Percentiles rank a stretch among this genome's conserved stretches.
Conservation (phyloP, 2,797 vertebrate species). For the Aeoliscus strigatus region DNA sequence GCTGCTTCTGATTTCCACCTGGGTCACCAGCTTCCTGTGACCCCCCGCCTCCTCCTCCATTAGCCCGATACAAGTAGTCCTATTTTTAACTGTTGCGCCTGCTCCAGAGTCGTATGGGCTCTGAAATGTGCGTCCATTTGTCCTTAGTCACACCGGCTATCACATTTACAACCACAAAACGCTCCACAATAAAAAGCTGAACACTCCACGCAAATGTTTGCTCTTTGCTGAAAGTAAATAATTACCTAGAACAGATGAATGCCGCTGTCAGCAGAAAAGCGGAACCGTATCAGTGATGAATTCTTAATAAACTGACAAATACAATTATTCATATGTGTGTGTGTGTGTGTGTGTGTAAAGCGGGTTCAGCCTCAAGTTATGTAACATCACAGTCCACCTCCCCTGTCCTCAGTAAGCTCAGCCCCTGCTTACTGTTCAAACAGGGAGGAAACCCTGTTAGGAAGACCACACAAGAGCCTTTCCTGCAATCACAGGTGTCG, state of each 20-base stretch:
- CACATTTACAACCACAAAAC: conserved; percentile 58
- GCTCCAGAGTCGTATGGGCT: conserved; percentile 6
- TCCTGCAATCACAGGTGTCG: conserved; percentile 5
- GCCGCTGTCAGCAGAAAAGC: too few relatives aligned
- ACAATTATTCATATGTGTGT: too few relatives aligned
- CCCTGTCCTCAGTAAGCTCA: conserved; percentile 33
- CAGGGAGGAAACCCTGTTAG: conserved; percentile 28
- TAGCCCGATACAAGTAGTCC: neutral
- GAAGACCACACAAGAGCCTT: conserved; percentile 23
- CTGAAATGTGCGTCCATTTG: conserved; percentile 32
- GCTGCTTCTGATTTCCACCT: conserved; percentile 2
- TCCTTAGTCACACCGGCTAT: conserved; percentile 38
- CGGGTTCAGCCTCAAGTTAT: conserved; percentile 18
- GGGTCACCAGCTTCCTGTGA: neutral
- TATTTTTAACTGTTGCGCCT: conserved; percentile 6
- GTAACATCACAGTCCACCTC: conserved; percentile 21
- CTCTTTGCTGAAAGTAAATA: conserved; percentile 52
- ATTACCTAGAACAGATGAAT: conserved; percentile 21
- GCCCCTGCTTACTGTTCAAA: conserved; percentile 57
- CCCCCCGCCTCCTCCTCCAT: neutral
- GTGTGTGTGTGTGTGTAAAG: too few relatives aligned
- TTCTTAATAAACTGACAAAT: conserved; percentile 4
- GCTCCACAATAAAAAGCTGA: conserved; percentile 49
- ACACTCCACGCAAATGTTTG: conserved; percentile 47
- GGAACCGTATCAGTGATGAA: too few relatives aligned